These are phyloP conservation scores for Rhopilema esculentum DNA, from an alignment of 30 jellyfish, hydroid and myxozoan genomes.

Conservation along the genomic window DNA sequence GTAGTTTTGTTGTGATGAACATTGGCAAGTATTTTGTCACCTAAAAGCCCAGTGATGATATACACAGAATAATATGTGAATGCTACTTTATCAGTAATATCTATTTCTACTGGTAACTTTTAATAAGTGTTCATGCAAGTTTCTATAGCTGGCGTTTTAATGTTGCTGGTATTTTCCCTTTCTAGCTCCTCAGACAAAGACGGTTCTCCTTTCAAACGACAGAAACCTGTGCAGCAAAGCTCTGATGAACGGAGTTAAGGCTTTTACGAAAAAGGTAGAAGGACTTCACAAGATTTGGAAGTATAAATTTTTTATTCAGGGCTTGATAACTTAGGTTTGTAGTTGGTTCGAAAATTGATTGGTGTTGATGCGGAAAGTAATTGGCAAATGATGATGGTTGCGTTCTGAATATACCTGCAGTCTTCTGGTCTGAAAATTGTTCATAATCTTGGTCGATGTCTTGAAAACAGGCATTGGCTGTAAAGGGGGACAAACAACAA, in stretches of 20 bases:
- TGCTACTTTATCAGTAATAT: no score
- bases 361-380: not conserved
- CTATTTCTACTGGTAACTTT: no score
- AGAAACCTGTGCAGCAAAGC: slow-evolving; percentile 93
- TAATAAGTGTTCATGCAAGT: no score
- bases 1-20: no score
- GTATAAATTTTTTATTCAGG: no score
- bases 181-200: slow-evolving; percentile 47
- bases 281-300: no score
- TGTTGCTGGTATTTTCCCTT: not conserved
- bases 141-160: no score
- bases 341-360: no score
- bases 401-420: slow-evolving; percentile 24
- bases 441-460: slow-evolving; percentile 81
- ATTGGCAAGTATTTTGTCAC: no score
- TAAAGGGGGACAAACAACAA: slow-evolving; percentile 76
- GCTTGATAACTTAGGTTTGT: not conserved
- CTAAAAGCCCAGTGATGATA: no score
- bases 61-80: no score
- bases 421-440: slow-evolving; percentile 33
- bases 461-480: slow-evolving; percentile 79
- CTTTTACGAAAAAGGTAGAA: slow-evolving; percentile 85
- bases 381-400: slow-evolving; percentile 77
- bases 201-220: slow-evolving; percentile 91
- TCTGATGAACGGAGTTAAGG: slow-evolving; percentile 72